Percentiles rank a stretch among this genome's conserved stretches.
phyloP scores from a whole-genome alignment of 2,888 invertebrate species.

The Dioctria linearis region DNA sequence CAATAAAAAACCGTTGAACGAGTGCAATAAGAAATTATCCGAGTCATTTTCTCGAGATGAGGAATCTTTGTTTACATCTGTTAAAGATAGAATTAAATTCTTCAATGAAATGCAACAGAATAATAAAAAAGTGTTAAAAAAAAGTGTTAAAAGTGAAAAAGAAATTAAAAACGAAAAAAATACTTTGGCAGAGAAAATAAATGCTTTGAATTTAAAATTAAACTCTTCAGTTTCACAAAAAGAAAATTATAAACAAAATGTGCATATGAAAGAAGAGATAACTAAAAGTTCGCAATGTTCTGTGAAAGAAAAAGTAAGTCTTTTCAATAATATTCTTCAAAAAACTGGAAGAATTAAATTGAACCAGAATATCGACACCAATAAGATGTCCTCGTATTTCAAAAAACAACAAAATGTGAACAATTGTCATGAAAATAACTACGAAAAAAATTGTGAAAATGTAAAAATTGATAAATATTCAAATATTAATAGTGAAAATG shows the following conservation, averaged over 20 bases:
- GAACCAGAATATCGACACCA: not conserved
- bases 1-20: too few relatives aligned
- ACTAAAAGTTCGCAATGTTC: not conserved
- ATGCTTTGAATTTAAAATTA: not conserved
- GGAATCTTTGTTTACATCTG: not conserved
- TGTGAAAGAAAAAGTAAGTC: slow-evolving; percentile 17
- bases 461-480: not conserved
- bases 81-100: slow-evolving; percentile 2
- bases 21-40: too few relatives aligned
- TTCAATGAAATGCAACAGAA: slow-evolving; percentile 1
- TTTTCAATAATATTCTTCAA: slow-evolving; percentile 23
- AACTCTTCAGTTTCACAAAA: not conserved
- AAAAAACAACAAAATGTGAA: not conserved
- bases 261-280: not conserved
- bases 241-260: not conserved
- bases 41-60: not conserved
- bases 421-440: too few relatives aligned
- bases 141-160: not conserved
- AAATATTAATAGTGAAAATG: not conserved
- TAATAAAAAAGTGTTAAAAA: not conserved
- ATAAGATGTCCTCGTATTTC: not conserved
- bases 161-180: too few relatives aligned
- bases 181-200: not conserved
- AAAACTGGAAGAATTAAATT: slow-evolving; percentile 6
- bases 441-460: too few relatives aligned